A percentile compares a stretch with the other conserved stretches of the same genome.
These are phyloP conservation scores for Podarcis cretensis DNA, from an alignment of 2,113 vertebrate species.

Conservation along the genomic window DNA sequence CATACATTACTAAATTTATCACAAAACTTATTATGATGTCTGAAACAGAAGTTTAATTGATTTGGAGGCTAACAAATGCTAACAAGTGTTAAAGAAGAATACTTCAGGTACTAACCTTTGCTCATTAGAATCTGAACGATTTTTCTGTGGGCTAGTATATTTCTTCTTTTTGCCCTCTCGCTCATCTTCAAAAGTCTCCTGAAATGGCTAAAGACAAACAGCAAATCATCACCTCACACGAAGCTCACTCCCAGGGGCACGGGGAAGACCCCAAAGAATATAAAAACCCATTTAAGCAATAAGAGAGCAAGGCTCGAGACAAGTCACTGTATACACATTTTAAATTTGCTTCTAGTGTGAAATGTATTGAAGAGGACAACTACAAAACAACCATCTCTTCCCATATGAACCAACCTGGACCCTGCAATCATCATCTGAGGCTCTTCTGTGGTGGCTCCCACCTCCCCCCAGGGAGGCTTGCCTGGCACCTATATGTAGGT, in stretches of 20 bases:
- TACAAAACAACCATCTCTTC: neutral
- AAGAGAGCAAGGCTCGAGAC: neutral
- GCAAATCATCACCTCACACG: slow-evolving; percentile 4
- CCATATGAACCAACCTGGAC: too few relatives aligned
- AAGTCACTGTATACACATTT: neutral
- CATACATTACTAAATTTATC: neutral
- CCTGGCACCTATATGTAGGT: too few relatives aligned
- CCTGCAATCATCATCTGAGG: too few relatives aligned
- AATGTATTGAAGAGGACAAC: neutral
- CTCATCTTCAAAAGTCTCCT: slow-evolving; percentile 88
- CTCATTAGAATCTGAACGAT: slow-evolving; percentile 88
- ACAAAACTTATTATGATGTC: neutral
- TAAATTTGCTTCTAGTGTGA: neutral
- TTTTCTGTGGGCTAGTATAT: slow-evolving; percentile 89
- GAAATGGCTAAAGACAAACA: slow-evolving; percentile 75
- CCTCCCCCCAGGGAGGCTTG: too few relatives aligned
- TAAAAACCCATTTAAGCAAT: neutral
- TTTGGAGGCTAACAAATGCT: too few relatives aligned
- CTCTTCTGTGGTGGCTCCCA: too few relatives aligned
- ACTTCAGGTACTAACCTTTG: slow-evolving; percentile 80
- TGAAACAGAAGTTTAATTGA: neutral
- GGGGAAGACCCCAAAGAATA: neutral
- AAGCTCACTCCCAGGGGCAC: neutral
- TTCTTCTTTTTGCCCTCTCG: slow-evolving; percentile 90
- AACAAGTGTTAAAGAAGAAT: slow-evolving; percentile 46